Conservation (phyloP, 2,113 vertebrate genomes). For the Dromaius novaehollandiae region DNA sequence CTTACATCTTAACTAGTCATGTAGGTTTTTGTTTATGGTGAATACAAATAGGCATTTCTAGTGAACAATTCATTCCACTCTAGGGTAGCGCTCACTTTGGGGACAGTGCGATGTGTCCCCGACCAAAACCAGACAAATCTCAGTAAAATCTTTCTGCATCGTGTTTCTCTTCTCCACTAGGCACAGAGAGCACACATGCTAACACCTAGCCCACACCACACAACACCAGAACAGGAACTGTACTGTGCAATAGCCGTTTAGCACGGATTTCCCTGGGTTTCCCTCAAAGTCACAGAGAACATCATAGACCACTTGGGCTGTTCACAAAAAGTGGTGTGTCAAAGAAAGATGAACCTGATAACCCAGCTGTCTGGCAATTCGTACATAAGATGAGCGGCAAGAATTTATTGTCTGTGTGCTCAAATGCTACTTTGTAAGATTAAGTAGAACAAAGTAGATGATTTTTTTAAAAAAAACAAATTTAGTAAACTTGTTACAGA, state of each 20-base stretch:
- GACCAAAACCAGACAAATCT: neutral
- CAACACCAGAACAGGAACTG: neutral
- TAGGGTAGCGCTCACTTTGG: fast-evolving
- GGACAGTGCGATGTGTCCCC: no score
- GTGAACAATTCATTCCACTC: neutral
- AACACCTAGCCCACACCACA: neutral
- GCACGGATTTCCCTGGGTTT: neutral
- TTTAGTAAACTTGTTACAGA: no score
- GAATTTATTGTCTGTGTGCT: no score
- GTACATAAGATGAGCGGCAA: neutral
- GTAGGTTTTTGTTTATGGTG: fast-evolving
- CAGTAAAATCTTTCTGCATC: neutral
- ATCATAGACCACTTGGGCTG: neutral
- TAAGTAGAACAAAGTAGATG: no score
- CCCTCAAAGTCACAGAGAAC: neutral
- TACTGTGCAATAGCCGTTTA: neutral
- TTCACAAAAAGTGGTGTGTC: neutral
- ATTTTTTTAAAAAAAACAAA: no score
- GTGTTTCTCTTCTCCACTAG: neutral
- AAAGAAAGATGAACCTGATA: neutral
- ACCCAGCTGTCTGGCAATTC: neutral
- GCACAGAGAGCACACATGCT: neutral
- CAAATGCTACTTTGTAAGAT: no score
- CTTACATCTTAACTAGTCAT: neutral
- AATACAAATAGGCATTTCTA: neutral